Percentiles rank a stretch among this genome's conserved stretches.
Conservation (phyloP, 1,140 invertebrate species). For the Babylonia areolata region DNA sequence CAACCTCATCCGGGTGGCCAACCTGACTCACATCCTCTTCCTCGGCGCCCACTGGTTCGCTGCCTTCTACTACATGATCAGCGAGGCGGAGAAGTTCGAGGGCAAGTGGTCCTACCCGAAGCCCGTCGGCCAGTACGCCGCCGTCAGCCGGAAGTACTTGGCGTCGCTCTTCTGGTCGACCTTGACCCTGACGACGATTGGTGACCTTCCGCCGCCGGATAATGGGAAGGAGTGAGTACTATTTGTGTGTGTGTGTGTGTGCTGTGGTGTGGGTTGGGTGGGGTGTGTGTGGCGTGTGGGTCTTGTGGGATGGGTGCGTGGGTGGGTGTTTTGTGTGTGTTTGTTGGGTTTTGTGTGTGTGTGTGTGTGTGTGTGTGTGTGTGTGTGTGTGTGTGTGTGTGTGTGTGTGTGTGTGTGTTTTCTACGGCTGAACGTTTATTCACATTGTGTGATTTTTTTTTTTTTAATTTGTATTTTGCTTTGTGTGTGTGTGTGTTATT, state of each 20-base stretch:
- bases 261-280: no score
- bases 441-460: no score
- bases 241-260: not conserved
- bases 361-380: no score
- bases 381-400: no score
- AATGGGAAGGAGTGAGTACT: conserved; percentile 95
- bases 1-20: conserved; percentile 96
- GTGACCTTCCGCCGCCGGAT: conserved; percentile 93
- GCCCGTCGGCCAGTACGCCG: conserved; percentile 83
- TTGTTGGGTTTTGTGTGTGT: not conserved
- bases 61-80: conserved; percentile 96
- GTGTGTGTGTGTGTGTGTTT: no score
- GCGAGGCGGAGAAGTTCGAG: conserved; percentile 92
- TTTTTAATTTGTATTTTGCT: no score
- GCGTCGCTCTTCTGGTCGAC: conserved; percentile 98
- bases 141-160: conserved; percentile 92
- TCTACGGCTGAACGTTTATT: no score
- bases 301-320: not conserved
- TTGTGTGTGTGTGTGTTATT: no score
- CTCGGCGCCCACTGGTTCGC: conserved; percentile 98
- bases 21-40: conserved; percentile 94
- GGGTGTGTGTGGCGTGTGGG: not conserved
- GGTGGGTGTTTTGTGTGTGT: not conserved
- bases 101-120: conserved; percentile 95
- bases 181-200: conserved; percentile 95